Conservation (phyloP, 1,140 invertebrate genomes). For the Anoplolepis gracilipes region DNA sequence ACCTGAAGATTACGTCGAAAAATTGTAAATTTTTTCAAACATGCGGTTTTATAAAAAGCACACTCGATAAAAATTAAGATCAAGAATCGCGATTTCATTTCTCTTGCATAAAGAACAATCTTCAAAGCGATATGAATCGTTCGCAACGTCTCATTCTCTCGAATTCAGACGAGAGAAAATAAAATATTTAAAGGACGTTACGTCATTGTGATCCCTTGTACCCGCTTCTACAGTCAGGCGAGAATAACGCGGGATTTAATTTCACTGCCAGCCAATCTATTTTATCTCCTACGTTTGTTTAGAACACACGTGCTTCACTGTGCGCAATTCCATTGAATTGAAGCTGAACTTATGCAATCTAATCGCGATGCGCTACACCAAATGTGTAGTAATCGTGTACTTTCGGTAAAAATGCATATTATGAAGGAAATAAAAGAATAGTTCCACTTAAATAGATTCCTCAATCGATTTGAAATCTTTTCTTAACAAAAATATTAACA, state of each 20-base stretch:
- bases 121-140: conserved; percentile 16
- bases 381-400: conserved; percentile 30
- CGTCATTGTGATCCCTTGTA: conserved; percentile 24
- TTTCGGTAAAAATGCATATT: conserved; percentile 1
- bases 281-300: conserved; percentile 41
- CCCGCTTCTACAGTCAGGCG: neutral
- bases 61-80: conserved; percentile 13
- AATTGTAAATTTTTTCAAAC: neutral
- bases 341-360: conserved; percentile 20
- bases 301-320: conserved; percentile 2
- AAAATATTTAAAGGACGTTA: conserved; percentile 27
- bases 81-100: conserved; percentile 15
- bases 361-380: neutral
- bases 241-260: conserved; percentile 55
- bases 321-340: conserved; percentile 12
- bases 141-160: neutral
- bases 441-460: neutral
- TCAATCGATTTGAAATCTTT: neutral
- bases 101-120: neutral
- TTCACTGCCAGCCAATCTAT: conserved; percentile 43
- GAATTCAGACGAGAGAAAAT: neutral
- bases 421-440: neutral
- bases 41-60: neutral
- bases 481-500: neutral
- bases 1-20: neutral